phyloP scores from a whole-genome alignment of 2,113 vertebrate genomes.

The Galemys pyrenaicus region DNA sequence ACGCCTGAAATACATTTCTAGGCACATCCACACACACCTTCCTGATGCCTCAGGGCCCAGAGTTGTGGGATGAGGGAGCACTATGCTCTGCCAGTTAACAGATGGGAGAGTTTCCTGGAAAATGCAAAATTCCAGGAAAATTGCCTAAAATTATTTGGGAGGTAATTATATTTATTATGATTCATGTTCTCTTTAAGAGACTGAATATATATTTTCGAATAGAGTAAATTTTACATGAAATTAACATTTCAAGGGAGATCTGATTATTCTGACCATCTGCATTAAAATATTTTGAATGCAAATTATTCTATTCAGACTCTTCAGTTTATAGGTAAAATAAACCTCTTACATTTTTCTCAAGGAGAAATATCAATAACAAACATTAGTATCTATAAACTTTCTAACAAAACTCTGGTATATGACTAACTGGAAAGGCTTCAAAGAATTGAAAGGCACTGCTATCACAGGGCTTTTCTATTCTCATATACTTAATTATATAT shows the following conservation, averaged over 20 bases:
- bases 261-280: neutral
- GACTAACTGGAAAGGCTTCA: neutral
- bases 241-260: neutral
- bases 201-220: neutral
- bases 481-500: neutral
- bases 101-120: neutral
- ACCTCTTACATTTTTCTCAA: neutral
- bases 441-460: neutral
- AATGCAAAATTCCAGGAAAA: neutral
- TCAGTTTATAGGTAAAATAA: neutral
- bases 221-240: neutral
- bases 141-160: neutral
- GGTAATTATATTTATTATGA: neutral
- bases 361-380: neutral
- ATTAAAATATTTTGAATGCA: neutral
- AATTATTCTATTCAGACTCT: neutral
- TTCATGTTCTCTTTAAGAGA: neutral
- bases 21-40: neutral
- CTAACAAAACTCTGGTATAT: neutral
- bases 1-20: accelerated
- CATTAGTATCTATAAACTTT: neutral
- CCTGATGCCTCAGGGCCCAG: accelerated
- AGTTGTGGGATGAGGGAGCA: neutral
- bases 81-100: too few species aligned
- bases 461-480: neutral